These are phyloP conservation scores for Chelon auratus DNA, from an alignment of 2,797 vertebrate genomes.

Conservation along the genomic window DNA sequence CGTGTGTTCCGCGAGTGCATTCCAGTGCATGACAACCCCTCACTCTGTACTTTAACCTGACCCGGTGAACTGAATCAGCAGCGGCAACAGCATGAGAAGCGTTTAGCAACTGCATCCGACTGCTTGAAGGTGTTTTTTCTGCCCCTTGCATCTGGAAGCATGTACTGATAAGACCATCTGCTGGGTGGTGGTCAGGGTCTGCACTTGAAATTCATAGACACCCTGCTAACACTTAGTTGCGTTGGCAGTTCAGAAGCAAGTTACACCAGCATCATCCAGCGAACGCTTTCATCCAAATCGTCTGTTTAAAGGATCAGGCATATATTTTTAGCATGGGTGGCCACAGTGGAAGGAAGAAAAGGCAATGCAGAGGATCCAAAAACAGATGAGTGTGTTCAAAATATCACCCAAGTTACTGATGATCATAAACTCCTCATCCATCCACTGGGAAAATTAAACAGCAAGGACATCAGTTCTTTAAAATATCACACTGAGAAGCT, in stretches of 20 bases:
- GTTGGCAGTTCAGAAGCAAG: background rate
- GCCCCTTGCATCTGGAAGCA: conserved; percentile 2
- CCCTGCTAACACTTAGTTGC: conserved; percentile 6
- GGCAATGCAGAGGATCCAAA: conserved; percentile 5
- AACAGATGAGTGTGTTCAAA: conserved; percentile 9
- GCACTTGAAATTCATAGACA: background rate
- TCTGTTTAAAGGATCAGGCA: background rate
- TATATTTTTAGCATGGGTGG: conserved; percentile 32
- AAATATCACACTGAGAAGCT: background rate
- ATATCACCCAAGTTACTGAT: conserved; percentile 14
- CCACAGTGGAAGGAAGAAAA: conserved; percentile 30
- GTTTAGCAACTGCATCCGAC: background rate
- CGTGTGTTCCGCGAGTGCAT: conserved; percentile 2
- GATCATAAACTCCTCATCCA: conserved; percentile 8
- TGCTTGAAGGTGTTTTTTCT: background rate
- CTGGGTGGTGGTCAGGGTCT: conserved; percentile 9
- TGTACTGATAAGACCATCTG: conserved; percentile 10
- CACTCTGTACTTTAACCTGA: conserved; percentile 33
- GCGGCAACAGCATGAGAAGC: background rate
- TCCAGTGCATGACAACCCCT: conserved; percentile 18
- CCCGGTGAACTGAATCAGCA: conserved; percentile 43
- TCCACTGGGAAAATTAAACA: background rate
- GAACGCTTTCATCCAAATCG: conserved; percentile 10
- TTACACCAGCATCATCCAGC: background rate
- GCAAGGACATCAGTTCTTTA: conserved; percentile 8